Conservation (phyloP, 2,113 vertebrate genomes). For the Acrocephalus arundinaceus region DNA sequence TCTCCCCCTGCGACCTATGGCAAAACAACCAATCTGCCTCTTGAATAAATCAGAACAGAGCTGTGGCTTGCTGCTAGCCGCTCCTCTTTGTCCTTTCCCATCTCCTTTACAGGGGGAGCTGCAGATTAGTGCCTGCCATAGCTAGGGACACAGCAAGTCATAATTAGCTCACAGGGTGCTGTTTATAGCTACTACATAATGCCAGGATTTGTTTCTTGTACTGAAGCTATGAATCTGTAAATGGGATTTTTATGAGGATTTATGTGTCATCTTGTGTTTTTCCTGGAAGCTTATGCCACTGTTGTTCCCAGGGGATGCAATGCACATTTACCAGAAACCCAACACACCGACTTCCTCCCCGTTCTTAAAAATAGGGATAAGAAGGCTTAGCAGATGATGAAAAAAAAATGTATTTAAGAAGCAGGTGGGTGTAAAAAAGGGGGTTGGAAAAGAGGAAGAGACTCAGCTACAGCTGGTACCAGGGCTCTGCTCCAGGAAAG, state of each 20-base stretch:
- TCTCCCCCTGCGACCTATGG: not conserved
- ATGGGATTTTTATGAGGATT: constrained; percentile 69
- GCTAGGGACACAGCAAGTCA: constrained; percentile 41
- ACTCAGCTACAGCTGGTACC: constrained; percentile 54
- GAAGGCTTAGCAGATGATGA: constrained; percentile 17
- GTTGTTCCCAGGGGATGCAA: not conserved
- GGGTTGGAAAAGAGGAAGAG: constrained; percentile 26
- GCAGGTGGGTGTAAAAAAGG: constrained; percentile 50
- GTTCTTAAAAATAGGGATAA: constrained; percentile 45
- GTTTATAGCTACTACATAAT: constrained; percentile 59
- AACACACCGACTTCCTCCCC: not conserved
- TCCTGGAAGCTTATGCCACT: constrained; percentile 59
- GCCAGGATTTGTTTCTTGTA: constrained; percentile 59
- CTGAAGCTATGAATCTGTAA: constrained; percentile 58
- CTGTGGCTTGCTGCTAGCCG: not conserved
- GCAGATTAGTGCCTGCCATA: constrained; percentile 16
- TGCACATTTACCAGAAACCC: constrained; percentile 47
- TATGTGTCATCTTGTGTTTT: constrained; percentile 60
- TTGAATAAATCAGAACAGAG: constrained; percentile 15
- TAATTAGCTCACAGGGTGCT: constrained; percentile 58
- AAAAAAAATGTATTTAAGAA: constrained; percentile 52
- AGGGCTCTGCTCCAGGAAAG: constrained; percentile 58
- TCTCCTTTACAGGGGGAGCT: not conserved
- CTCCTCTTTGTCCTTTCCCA: not conserved
- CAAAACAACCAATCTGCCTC: constrained; percentile 8